Evolutionary conservation across 2,113 vertebrate species (phyloP).

Genomic region (Caretta caretta): DNA sequence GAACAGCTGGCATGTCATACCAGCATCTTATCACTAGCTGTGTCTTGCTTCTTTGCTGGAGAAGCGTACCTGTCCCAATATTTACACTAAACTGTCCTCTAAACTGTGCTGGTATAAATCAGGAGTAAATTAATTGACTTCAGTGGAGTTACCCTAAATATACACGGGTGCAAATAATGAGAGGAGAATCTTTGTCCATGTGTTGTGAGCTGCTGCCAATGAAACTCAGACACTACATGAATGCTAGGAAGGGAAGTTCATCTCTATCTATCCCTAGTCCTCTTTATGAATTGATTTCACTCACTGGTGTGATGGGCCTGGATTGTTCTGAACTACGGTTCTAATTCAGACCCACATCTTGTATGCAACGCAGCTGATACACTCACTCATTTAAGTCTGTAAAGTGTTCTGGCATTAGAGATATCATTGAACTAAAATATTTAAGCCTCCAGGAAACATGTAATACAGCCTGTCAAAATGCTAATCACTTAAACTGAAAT

Average conservation of each 20-base stretch:
- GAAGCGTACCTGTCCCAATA: neutral
- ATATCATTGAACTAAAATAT: neutral
- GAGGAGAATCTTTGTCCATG: neutral
- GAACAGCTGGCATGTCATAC: neutral
- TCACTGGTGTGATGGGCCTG: accelerated
- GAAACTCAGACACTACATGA: neutral
- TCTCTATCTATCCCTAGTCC: neutral
- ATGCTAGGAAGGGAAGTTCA: neutral
- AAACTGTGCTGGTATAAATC: neutral
- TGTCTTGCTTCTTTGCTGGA: neutral
- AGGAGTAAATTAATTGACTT: neutral
- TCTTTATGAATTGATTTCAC: neutral
- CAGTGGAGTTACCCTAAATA: neutral
- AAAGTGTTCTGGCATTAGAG: neutral
- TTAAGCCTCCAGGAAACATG: neutral
- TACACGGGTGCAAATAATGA: too few species aligned
- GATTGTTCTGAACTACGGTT: neutral
- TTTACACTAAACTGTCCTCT: neutral
- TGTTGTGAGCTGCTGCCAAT: neutral
- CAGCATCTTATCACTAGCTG: neutral
- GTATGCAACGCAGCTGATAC: neutral
- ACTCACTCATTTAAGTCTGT: neutral
- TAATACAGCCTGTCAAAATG: neutral
- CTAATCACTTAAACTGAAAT: neutral
- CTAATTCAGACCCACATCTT: neutral